Base-by-base conservation (phyloP, 2,113 vertebrate genomes). In the Mesembrinibis cayennensis region DNA sequence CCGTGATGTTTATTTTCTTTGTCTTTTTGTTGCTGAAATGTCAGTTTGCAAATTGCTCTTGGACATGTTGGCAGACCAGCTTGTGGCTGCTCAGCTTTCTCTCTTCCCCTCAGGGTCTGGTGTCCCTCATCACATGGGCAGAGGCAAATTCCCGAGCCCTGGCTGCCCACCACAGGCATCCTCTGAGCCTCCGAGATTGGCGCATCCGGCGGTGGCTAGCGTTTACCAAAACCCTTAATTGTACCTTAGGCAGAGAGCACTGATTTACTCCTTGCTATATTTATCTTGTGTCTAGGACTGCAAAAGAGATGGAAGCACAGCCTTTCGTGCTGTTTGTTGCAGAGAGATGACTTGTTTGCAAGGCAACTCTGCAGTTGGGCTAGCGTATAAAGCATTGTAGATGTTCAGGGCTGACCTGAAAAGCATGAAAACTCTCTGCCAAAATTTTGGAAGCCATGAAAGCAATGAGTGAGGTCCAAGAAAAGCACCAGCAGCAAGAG, bases 151-250 rank as follows among this genome's bases (percentile, higher is more conserved):
- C 94, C 58, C 2, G 1, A 94, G 86, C 82, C 27, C 40, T 63
- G 82, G 76, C 79, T 96, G 67, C 36, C 69, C 72, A 93, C 89
- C 88, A 72, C 81, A 88, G 67, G 69, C 90, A 93, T 86, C 50
- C 58, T 73, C 69, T n/a, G 70, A 79, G 53, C 49, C 61, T 71
- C 62, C 6, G 3, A 89, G 79, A 30, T 66, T 32, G 17, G 73
- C 3, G 1, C 49, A 61, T 87, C 81, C 36, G 11, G 45, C 3
- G 7, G 17, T 62, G 32, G 56, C 84, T 36, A 8, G 34, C 62
- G n/a, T 29, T 94, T 77, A 50, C 65, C 47, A 32, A 89, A 89
- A 9, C 69, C 67, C 61, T 27, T 92, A 73, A 92, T 58, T 91
- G 80, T 63, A 82, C 80, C 90, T 84, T 80, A 45, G 30, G 87